Conservation (phyloP, 1,140 invertebrate species). For the Heliconius hermathena region DNA sequence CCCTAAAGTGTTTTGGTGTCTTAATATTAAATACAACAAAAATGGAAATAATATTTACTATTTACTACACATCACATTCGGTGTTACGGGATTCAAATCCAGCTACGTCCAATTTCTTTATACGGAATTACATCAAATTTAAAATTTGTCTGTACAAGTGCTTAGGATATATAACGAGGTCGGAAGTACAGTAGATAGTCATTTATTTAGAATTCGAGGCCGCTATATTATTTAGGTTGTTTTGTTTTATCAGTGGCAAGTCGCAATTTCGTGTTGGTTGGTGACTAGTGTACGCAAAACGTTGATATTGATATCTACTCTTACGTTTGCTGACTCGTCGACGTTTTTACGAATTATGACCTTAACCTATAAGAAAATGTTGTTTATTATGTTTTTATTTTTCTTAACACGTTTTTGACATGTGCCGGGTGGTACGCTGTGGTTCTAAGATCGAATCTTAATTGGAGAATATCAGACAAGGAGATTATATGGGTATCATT, state of each 20-base stretch:
- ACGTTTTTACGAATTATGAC: not conserved
- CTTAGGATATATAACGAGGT: slow-evolving; percentile 75
- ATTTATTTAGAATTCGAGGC: slow-evolving; percentile 79
- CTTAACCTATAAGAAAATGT: not conserved
- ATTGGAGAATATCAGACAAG: no score
- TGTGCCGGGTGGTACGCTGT: not conserved
- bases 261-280: slow-evolving; percentile 66
- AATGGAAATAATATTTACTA: no score
- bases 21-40: no score
- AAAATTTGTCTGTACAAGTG: slow-evolving; percentile 30
- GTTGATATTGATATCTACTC: slow-evolving; percentile 39
- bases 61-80: no score
- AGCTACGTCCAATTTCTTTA: not conserved
- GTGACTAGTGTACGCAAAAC: slow-evolving; percentile 48
- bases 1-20: no score
- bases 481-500: no score
- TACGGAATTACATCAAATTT: not conserved
- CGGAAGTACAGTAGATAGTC: slow-evolving; percentile 75
- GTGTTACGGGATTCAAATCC: not conserved
- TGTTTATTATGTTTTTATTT: not conserved
- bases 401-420: not conserved
- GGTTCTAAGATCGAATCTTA: not conserved
- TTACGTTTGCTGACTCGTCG: not conserved
- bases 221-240: slow-evolving; percentile 75
- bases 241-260: slow-evolving; percentile 79